Base-by-base conservation (phyloP, 2,113 vertebrate genomes). In the Capreolus pygargus region DNA sequence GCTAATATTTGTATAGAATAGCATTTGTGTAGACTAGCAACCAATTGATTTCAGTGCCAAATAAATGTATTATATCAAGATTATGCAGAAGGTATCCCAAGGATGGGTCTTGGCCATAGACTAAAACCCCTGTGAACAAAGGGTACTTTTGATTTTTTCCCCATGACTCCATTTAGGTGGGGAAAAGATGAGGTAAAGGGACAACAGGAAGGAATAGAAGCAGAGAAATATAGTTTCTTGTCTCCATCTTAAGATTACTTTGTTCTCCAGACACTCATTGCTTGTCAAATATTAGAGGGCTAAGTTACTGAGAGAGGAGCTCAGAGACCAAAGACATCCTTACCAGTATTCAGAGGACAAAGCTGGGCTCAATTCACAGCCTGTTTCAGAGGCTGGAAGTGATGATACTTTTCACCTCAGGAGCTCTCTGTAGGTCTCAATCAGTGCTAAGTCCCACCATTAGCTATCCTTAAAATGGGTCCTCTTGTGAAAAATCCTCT, bases 11-110 rank as follows among this genome's bases (percentile, higher is more conserved):
- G 21, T 76, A 84, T 91, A 97, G 94, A 74, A 84, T 91, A 91
- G 89, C 36, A 67, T 91, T 97, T 95, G 78, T 64, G 36, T 97
- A 97, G 50, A 94, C 67, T 92, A 97, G 96, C 76, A 76, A 94
- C 11, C 61, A 52, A 79, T 55, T 94, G 67, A 87, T 93, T 91
- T 96, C 82, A 76, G 55, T 93, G 96, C 97, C 96, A 97, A 96
- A 96, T 83, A 88, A 92, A 43, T 61, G 55, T 55, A 85, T 91
- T 78, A 4, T 87, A 84, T 92, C 50, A 82, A 85, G 64, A 91
- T 95, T 91, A 60, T n/a, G 15, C 74, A 95, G 70, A 97, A 94
- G 86, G 1, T 81, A 70, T 67, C 74, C 82, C 54, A 67, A 81
- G 78, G 45, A 81, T 82, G 6, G 6, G 6, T 89, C 79, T 78